These are phyloP conservation scores for Rhabdophis nuchalis DNA, from an alignment of 2,797 vertebrate species.

Conservation along the genomic window DNA sequence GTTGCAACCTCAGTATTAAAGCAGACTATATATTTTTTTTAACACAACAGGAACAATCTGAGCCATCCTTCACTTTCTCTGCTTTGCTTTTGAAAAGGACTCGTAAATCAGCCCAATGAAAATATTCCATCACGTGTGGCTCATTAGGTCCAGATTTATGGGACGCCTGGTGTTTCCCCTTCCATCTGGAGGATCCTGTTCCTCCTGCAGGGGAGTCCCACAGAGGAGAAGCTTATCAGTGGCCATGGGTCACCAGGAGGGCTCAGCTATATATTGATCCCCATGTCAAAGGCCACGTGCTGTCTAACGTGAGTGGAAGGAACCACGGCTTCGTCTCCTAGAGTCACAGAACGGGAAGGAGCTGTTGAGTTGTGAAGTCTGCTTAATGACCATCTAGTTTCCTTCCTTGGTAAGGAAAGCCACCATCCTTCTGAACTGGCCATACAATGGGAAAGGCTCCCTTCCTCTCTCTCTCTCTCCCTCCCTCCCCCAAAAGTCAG, in stretches of 20 bases:
- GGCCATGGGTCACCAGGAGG: neutral
- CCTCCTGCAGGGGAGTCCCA: conserved; percentile 1
- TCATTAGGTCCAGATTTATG: conserved; percentile 37
- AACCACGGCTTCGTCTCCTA: neutral
- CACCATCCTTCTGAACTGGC: neutral
- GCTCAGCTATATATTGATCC: neutral
- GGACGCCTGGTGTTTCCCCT: conserved; percentile 33
- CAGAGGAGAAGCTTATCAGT: neutral
- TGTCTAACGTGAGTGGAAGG: too few relatives aligned
- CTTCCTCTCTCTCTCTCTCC: too few relatives aligned
- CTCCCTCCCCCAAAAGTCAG: neutral
- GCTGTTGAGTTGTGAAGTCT: too few relatives aligned
- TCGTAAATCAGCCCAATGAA: conserved; percentile 28
- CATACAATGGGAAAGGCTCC: neutral
- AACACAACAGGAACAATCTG: neutral
- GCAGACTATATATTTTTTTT: neutral
- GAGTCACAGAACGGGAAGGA: too few relatives aligned
- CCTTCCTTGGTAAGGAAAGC: neutral
- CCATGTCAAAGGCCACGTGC: neutral
- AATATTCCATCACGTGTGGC: conserved; percentile 46
- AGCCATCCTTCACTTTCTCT: conserved; percentile 24
- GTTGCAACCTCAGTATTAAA: neutral
- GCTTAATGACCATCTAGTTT: neutral
- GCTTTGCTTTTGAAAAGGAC: conserved; percentile 42
- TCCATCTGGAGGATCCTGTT: conserved; percentile 47